A percentile compares a stretch with the other conserved stretches of the same genome.
These are phyloP conservation scores for Erebia ligea DNA, from an alignment of 2,888 invertebrate species.

Conservation along the genomic window DNA sequence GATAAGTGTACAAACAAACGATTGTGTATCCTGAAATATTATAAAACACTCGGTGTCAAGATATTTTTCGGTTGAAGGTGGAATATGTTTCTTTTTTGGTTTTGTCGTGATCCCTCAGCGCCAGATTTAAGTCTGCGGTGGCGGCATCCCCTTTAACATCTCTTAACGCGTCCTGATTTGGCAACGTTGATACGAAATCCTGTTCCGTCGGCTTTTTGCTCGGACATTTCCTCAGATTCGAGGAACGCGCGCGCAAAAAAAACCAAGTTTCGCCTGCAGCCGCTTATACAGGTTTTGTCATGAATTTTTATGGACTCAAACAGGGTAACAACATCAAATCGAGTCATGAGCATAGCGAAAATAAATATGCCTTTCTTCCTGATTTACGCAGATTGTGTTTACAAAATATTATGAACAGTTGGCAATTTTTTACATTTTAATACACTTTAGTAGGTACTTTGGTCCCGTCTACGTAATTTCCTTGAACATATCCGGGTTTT, in stretches of 20 bases:
- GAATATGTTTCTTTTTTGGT: conserved; percentile 45
- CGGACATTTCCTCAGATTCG: conserved; percentile 77
- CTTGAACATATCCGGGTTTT: not conserved
- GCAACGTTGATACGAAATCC: conserved; percentile 79
- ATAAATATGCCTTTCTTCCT: conserved; percentile 41
- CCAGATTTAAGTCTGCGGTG: conserved; percentile 53
- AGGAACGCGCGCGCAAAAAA: conserved; percentile 75
- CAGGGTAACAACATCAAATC: conserved; percentile 68
- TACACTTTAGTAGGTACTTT: not conserved
- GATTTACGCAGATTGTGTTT: conserved; percentile 7
- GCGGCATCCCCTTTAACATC: conserved; percentile 79
- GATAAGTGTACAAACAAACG: conserved; percentile 44
- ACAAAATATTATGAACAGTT: not conserved
- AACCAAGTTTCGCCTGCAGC: conserved; percentile 74
- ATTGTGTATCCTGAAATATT: conserved; percentile 34
- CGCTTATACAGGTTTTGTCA: conserved; percentile 79
- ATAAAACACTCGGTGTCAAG: conserved; percentile 41
- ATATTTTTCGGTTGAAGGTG: conserved; percentile 51
- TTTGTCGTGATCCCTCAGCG: conserved; percentile 55
- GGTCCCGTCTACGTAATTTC: not conserved
- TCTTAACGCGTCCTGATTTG: conserved; percentile 81
- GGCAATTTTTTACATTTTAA: not conserved
- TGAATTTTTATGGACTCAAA: conserved; percentile 76
- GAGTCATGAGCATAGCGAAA: conserved; percentile 60
- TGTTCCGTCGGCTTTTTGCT: conserved; percentile 78